Evolutionary conservation across 2,797 vertebrate species (phyloP).

Genomic region (Lepus townsendii): DNA sequence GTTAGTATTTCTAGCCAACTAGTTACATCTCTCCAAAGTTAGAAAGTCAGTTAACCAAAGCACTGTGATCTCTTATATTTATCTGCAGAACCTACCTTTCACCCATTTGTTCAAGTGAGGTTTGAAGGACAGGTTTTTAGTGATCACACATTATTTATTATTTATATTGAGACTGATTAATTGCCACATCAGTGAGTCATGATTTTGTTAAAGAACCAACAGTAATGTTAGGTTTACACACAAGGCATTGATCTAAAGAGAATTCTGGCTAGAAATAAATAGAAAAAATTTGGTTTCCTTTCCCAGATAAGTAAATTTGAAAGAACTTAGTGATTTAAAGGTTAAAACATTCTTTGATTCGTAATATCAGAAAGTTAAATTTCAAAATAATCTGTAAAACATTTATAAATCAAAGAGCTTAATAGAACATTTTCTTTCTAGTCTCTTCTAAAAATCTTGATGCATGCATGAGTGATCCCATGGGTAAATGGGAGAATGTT

Average conservation of each 20-base stretch:
- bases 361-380: not conserved
- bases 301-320: not conserved
- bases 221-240: not conserved
- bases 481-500: not conserved
- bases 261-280: not conserved
- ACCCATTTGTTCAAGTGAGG: not conserved
- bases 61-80: slow-evolving; percentile 40
- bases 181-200: not conserved
- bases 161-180: not conserved
- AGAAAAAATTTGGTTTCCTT: not conserved
- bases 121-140: slow-evolving; percentile 21
- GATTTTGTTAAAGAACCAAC: slow-evolving; percentile 3
- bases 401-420: not conserved
- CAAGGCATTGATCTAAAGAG: not conserved
- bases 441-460: not conserved
- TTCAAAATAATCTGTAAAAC: slow-evolving; percentile 24
- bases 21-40: slow-evolving; percentile 67
- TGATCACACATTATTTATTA: not conserved
- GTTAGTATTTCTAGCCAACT: slow-evolving; percentile 77
- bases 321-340: not conserved
- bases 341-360: slow-evolving; percentile 36
- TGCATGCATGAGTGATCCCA: not conserved
- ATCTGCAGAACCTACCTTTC: not conserved
- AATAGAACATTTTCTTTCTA: not conserved
- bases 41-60: slow-evolving; percentile 74